Base-by-base conservation (phyloP, 2,888 invertebrate species). In the Cheilosia pagana region DNA sequence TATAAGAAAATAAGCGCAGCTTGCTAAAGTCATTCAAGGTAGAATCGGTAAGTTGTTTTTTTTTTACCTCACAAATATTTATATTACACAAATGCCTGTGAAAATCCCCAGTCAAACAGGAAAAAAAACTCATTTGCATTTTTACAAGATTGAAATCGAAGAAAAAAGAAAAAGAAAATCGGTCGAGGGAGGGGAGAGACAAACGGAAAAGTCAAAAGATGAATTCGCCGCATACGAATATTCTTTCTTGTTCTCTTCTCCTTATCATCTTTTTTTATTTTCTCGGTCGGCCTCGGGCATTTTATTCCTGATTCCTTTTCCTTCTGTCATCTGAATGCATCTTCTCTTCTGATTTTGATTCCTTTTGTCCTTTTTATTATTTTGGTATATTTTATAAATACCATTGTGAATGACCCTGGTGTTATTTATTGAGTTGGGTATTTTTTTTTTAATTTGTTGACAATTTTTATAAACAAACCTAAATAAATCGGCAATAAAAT, bases 141-240 rank as follows among this genome's bases (percentile, higher is more conserved):
- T 83, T 74, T 48, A 39, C 43, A 78, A 74, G 57, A 74, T 74
- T 63, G 53, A 78, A 78, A 68, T 28, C 21, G 62, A 45, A 60
- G 41, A 65, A 79, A 31, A 41, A 62, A 41, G 45, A 39, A 67
- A 65, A 28, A 53, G 62, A 50, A 65, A 53, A 67, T 31, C 19
- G 28, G n/a, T 12, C 23, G 57, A 14, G 35, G 41, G 14, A 52
- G 28, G 23, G 48, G 21, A 45, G 50, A n/a, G 41, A 41, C 25
- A 65, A 43, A 43, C 39, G 0, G 35, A 62, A 71, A 53, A 76
- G 60, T 39, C 16, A 41, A 28, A 60, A 59, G 81, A 57, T 67
- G 59, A 85, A 81, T 85, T 85, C 85, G 85, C 85, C 81, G 71
- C 70, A 50, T 41, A 71, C 16, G 8, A 75, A 60, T n/a, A 39